A percentile compares a stretch with the other conserved stretches of the same genome.
Evolutionary conservation across 2,888 invertebrate species (phyloP).

Genomic region (Eupithecia subfuscata): DNA sequence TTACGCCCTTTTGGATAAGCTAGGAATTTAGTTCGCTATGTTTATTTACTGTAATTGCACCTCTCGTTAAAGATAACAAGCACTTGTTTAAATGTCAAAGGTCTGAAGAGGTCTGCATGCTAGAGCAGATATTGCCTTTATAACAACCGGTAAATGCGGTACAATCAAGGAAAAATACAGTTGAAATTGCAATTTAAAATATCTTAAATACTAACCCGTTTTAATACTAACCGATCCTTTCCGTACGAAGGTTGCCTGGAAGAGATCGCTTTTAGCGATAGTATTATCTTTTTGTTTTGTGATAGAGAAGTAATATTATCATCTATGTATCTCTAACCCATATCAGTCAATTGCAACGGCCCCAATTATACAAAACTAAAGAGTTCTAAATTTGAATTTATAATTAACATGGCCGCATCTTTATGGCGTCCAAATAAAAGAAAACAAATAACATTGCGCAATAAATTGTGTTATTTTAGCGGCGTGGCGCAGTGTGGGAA

Average conservation of each 20-base stretch:
- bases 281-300: too few species aligned
- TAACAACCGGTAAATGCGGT: background rate
- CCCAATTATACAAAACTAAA: background rate
- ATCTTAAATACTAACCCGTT: background rate
- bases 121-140: slow-evolving; percentile 3
- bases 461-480: slow-evolving; percentile 47
- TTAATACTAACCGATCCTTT: background rate
- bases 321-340: background rate
- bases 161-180: background rate
- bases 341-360: background rate
- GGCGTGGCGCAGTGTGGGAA: slow-evolving; percentile 48
- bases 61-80: slow-evolving; percentile 49
- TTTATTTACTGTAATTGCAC: slow-evolving; percentile 49
- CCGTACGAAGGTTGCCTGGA: background rate
- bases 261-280: background rate
- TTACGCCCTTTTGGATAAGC: slow-evolving; percentile 43
- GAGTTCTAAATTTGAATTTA: slow-evolving; percentile 7
- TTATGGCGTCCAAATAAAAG: slow-evolving; percentile 24
- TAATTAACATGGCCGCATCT: slow-evolving; percentile 6
- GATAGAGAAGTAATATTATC: too few species aligned
- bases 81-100: slow-evolving; percentile 53
- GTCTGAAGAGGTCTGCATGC: slow-evolving; percentile 46
- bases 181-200: background rate
- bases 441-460: slow-evolving; percentile 48
- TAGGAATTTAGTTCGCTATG: slow-evolving; percentile 38